These are phyloP conservation scores for Heliconius nattereri DNA, from an alignment of 1,140 invertebrate genomes.

Conservation along the genomic window DNA sequence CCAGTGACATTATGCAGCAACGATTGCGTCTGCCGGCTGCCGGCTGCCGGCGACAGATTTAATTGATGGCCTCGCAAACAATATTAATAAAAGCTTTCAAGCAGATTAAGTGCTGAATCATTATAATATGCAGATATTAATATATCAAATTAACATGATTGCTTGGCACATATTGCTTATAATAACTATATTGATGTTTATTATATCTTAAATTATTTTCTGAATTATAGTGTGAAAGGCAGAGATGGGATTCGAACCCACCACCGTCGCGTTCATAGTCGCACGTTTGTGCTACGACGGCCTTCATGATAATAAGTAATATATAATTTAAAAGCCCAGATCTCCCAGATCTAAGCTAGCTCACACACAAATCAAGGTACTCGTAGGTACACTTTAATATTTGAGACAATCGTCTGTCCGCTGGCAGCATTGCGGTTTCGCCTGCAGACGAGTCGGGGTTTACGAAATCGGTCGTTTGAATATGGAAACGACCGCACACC, in stretches of 20 bases:
- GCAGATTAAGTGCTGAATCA: slow-evolving; percentile 11
- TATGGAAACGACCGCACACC: slow-evolving; percentile 18
- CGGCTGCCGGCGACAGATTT: slow-evolving; percentile 32
- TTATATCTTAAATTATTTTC: background rate
- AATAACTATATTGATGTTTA: background rate
- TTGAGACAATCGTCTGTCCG: slow-evolving; percentile 21
- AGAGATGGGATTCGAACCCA: too few relatives aligned
- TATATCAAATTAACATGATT: slow-evolving; percentile 1
- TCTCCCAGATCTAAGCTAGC: too few relatives aligned
- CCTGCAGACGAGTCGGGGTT: slow-evolving; percentile 34
- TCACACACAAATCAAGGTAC: background rate
- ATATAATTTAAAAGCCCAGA: too few relatives aligned
- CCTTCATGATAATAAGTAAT: too few relatives aligned
- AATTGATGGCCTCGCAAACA: slow-evolving; percentile 33
- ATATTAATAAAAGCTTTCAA: slow-evolving; percentile 25
- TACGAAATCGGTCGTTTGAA: slow-evolving; percentile 26
- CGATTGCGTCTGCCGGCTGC: slow-evolving; percentile 26
- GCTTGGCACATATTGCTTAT: background rate
- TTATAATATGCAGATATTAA: slow-evolving; percentile 11
- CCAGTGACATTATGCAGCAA: slow-evolving; percentile 32
- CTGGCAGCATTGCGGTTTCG: slow-evolving; percentile 29
- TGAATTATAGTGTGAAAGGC: background rate
- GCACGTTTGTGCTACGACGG: too few relatives aligned
- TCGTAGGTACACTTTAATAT: slow-evolving; percentile 7
- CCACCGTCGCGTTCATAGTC: too few relatives aligned